Conservation (phyloP, 2,113 vertebrate genomes). For the Hiodon tergisus region DNA sequence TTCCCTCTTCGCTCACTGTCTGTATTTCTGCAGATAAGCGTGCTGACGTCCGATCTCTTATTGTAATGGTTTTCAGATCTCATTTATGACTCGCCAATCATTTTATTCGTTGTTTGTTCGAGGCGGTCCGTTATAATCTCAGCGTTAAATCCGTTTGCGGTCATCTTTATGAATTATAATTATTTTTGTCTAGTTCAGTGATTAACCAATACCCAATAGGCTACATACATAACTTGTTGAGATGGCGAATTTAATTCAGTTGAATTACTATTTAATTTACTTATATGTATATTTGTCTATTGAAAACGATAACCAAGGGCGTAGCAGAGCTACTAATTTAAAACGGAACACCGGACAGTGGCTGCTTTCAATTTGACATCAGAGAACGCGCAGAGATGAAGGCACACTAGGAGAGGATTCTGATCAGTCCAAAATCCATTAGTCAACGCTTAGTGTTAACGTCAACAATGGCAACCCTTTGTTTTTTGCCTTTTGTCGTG, state of each 20-base stretch:
- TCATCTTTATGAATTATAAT: constrained; percentile 38
- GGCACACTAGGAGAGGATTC: constrained; percentile 31
- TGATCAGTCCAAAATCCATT: constrained; percentile 31
- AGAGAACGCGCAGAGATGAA: constrained; percentile 59
- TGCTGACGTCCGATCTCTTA: constrained; percentile 76
- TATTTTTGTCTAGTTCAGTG: constrained; percentile 42
- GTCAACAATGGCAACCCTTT: constrained; percentile 36
- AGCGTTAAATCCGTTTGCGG: constrained; percentile 43
- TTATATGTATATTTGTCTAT: too few species aligned
- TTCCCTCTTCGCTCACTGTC: constrained; percentile 47
- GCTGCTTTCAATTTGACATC: constrained; percentile 70
- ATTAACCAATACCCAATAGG: constrained; percentile 34
- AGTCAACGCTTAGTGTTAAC: constrained; percentile 42
- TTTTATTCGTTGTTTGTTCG: constrained; percentile 60
- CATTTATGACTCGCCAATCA: constrained; percentile 76
- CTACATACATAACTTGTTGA: too few species aligned
- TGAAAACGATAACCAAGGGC: constrained; percentile 4
- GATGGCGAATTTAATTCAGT: too few species aligned
- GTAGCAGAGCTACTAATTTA: constrained; percentile 60
- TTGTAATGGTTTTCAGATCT: constrained; percentile 81
- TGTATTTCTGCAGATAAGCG: constrained; percentile 53
- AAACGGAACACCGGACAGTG: constrained; percentile 74
- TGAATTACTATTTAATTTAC: constrained; percentile 21
- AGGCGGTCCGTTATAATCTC: constrained; percentile 35
- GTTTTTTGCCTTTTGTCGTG: too few species aligned